phyloP scores from a whole-genome alignment of 1,140 invertebrate genomes.

The Carposina sasakii region DNA sequence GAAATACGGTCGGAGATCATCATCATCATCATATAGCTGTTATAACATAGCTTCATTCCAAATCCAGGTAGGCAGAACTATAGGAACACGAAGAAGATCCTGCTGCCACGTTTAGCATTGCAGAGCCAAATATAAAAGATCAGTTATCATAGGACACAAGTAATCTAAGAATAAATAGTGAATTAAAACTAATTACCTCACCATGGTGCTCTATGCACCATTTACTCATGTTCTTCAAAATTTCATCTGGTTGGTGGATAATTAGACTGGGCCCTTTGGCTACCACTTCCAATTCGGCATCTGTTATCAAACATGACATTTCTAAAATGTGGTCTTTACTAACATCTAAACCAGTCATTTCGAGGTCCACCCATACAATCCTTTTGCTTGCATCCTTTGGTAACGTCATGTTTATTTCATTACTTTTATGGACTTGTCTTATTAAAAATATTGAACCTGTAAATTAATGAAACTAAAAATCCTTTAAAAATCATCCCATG shows the following conservation, averaged over 20 bases:
- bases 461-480: not conserved
- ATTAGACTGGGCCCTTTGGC: constrained; percentile 86
- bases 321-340: constrained; percentile 88
- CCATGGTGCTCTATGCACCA: constrained; percentile 88
- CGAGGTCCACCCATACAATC: constrained; percentile 75
- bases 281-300: constrained; percentile 84
- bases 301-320: constrained; percentile 90
- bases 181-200: constrained; percentile 69
- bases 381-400: constrained; percentile 36
- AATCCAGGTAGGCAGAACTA: no score
- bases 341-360: constrained; percentile 87
- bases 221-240: constrained; percentile 85
- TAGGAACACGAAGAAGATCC: no score
- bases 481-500: not conserved
- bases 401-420: no score
- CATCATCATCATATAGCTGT: no score
- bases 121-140: no score
- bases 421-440: no score
- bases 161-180: no score
- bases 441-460: not conserved
- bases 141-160: no score
- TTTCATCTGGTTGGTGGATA: constrained; percentile 83
- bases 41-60: no score
- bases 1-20: no score
- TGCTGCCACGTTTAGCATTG: no score